Percentiles rank a stretch among this genome's conserved stretches.
Evolutionary conservation across 2,888 invertebrate species (phyloP).

Genomic region (Xylota sylvarum): DNA sequence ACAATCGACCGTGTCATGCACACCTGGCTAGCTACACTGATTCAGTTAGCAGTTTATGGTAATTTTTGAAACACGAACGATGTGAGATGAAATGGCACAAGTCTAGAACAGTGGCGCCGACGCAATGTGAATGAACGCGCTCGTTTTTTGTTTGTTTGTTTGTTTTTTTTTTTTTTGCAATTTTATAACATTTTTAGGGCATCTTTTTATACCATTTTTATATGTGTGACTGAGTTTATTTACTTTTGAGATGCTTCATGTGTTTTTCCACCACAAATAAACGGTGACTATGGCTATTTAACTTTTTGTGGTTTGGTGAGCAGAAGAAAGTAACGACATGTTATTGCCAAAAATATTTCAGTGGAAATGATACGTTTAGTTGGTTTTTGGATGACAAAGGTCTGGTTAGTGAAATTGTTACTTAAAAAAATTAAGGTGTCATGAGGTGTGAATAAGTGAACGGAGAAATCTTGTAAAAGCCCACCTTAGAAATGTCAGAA

Average conservation of each 20-base stretch:
- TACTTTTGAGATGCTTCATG: conserved; percentile 1
- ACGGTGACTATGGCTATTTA: neutral
- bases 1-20: conserved; percentile 12
- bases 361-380: neutral
- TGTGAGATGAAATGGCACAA: conserved; percentile 3
- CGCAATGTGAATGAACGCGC: conserved; percentile 11
- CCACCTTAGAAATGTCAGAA: neutral
- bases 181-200: conserved; percentile 32
- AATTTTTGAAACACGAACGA: conserved; percentile 16
- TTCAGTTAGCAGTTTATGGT: conserved; percentile 30
- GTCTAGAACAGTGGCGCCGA: neutral
- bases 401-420: conserved; percentile 15
- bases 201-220: neutral
- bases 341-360: neutral
- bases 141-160: neutral
- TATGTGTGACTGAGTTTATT: conserved; percentile 15
- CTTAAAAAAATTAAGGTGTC: neutral
- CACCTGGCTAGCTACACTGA: conserved; percentile 7
- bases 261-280: conserved; percentile 1
- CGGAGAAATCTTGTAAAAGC: conserved; percentile 2
- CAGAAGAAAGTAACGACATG: conserved; percentile 13
- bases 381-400: conserved; percentile 7
- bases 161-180: conserved; percentile 3
- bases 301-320: conserved; percentile 5
- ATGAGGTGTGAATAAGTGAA: conserved; percentile 4